Percentiles rank a stretch among this genome's conserved stretches.
phyloP scores from a whole-genome alignment of 2,797 vertebrate genomes.

The Sparidentex hasta region DNA sequence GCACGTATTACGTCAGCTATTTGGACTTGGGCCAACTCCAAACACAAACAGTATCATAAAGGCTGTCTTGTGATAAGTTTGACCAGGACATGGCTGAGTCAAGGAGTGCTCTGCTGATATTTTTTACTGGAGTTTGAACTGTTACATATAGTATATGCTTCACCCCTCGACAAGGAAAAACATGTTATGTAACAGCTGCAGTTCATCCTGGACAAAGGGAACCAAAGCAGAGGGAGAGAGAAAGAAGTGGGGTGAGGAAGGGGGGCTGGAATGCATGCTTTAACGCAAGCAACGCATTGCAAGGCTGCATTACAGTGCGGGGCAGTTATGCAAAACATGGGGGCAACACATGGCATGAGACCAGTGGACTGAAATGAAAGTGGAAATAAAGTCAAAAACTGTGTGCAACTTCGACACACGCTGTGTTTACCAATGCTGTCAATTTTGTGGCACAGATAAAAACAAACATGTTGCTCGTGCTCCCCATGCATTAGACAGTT shows the following conservation, averaged over 20 bases:
- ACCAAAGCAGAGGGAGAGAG: slow-evolving; percentile 29
- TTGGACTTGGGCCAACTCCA: not conserved
- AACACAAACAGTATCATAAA: slow-evolving; percentile 43
- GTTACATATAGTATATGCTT: slow-evolving; percentile 36
- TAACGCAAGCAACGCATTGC: slow-evolving; percentile 11
- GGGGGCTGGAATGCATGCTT: slow-evolving; percentile 60
- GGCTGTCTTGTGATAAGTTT: slow-evolving; percentile 19
- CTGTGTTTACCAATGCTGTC: not conserved
- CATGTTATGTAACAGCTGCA: slow-evolving; percentile 80
- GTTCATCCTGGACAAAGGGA: slow-evolving; percentile 69
- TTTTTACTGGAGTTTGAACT: slow-evolving; percentile 66
- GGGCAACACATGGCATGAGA: slow-evolving; percentile 7
- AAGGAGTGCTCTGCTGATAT: slow-evolving; percentile 34
- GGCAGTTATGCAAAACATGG: slow-evolving; percentile 18
- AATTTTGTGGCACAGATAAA: not conserved
- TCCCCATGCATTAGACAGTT: slow-evolving; percentile 11
- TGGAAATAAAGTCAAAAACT: slow-evolving; percentile 7
- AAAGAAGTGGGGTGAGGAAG: slow-evolving; percentile 29
- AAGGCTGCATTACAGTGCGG: not conserved
- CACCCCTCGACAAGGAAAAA: slow-evolving; percentile 69
- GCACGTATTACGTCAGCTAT: not conserved
- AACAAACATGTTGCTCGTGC: not conserved
- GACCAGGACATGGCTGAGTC: slow-evolving; percentile 17
- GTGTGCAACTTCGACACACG: slow-evolving; percentile 13
- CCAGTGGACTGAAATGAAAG: not conserved